Conservation (phyloP, 2,113 vertebrate genomes). For the Onychostruthus taczanowskii region DNA sequence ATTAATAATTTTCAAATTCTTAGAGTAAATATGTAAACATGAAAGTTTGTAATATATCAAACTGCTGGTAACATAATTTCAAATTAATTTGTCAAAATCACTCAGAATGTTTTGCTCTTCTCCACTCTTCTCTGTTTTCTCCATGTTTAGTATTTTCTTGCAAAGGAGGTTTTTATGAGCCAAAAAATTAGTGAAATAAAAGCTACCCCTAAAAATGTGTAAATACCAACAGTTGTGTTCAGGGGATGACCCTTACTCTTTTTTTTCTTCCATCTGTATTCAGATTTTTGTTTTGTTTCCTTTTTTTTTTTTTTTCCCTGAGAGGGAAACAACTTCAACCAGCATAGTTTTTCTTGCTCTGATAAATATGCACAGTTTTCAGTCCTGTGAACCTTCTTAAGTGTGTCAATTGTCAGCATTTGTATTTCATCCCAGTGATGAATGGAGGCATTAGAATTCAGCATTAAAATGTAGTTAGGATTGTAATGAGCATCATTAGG, state of each 20-base stretch:
- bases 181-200: background rate
- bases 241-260: background rate
- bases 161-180: background rate
- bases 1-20: background rate
- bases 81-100: conserved; percentile 22
- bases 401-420: conserved; percentile 66
- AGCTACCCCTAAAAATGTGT: background rate
- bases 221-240: background rate
- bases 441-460: conserved; percentile 68
- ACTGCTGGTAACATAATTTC: background rate
- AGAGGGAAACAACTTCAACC: background rate
- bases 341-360: background rate
- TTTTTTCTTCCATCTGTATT: background rate
- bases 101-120: background rate
- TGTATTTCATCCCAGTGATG: conserved; percentile 65
- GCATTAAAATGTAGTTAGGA: conserved; percentile 75
- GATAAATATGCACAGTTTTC: conserved; percentile 41
- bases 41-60: background rate
- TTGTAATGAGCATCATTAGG: conserved; percentile 73
- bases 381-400: conserved; percentile 31
- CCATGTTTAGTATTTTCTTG: background rate
- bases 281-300: background rate
- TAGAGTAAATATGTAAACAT: background rate
- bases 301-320: background rate
- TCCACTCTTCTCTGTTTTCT: background rate